These are phyloP conservation scores for Morinoia aosen DNA, from an alignment of 2,888 invertebrate species.

Conservation along the genomic window DNA sequence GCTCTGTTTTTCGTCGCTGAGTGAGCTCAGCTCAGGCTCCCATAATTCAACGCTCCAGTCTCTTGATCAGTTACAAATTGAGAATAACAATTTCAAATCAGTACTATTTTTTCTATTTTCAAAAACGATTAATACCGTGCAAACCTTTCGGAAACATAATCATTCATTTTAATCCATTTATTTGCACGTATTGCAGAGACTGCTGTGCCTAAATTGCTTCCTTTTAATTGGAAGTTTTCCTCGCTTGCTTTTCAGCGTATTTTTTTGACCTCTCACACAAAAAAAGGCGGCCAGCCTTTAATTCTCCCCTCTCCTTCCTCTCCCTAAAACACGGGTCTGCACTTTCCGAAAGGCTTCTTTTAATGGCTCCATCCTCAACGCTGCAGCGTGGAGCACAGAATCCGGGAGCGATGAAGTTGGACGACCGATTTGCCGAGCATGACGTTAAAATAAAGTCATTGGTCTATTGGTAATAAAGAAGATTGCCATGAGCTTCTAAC, in stretches of 20 bases:
- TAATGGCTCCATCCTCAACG: neutral
- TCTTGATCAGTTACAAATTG: neutral
- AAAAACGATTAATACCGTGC: neutral
- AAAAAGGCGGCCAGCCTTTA: neutral
- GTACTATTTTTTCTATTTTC: neutral
- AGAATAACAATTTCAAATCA: neutral
- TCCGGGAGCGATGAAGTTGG: neutral
- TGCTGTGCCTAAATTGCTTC: neutral
- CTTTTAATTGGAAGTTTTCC: neutral
- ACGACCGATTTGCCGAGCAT: neutral
- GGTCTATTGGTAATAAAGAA: neutral
- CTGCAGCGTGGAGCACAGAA: neutral
- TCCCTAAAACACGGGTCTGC: neutral
- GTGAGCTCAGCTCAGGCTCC: neutral
- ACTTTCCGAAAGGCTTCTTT: slow-evolving; percentile 2
- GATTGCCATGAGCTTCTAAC: neutral
- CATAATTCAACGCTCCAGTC: neutral
- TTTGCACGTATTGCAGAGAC: neutral
- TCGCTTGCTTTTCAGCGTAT: neutral
- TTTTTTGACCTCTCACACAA: neutral
- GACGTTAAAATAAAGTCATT: neutral
- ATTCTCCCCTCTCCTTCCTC: neutral
- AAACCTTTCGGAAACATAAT: neutral
- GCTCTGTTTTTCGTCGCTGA: neutral
- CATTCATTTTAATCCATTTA: neutral